Percentiles rank a stretch among this genome's conserved stretches.
Evolutionary conservation across 2,888 invertebrate genomes (phyloP).

Genomic region (Protula sp.): DNA sequence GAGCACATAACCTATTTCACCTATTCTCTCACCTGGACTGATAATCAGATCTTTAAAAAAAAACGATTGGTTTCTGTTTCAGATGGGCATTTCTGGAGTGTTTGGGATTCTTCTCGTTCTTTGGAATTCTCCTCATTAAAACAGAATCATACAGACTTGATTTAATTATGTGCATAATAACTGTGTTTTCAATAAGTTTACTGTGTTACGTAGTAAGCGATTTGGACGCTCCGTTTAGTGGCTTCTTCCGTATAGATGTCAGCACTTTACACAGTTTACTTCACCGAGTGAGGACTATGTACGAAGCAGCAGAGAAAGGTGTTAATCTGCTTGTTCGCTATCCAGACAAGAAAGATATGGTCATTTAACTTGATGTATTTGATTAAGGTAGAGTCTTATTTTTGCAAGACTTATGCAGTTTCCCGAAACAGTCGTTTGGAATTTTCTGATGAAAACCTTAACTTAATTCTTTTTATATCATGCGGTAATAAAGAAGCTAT

Average conservation of each 20-base stretch:
- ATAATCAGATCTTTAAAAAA: no score
- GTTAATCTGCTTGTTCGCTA: background rate
- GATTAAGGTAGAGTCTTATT: no score
- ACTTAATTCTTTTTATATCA: no score
- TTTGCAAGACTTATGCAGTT: no score
- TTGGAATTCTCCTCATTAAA: constrained; percentile 35
- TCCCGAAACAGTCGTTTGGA: no score
- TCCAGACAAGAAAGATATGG: background rate
- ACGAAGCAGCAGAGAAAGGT: background rate
- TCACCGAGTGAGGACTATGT: background rate
- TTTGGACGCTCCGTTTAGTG: constrained; percentile 21
- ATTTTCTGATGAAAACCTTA: no score
- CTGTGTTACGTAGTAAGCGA: constrained; percentile 30
- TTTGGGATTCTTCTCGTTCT: constrained; percentile 40
- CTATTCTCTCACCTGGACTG: no score
- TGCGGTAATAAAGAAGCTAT: no score
- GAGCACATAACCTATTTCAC: no score
- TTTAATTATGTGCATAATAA: constrained; percentile 39
- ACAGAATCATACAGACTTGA: constrained; percentile 36
- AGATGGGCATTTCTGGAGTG: constrained; percentile 44
- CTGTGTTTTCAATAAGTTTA: constrained; percentile 41
- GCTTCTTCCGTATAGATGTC: constrained; percentile 38
- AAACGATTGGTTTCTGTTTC: no score
- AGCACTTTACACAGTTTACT: constrained; percentile 30
- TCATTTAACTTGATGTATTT: background rate